Evolutionary conservation across 1,140 invertebrate genomes (phyloP).

Genomic region (Aphelinus atriplicis): DNA sequence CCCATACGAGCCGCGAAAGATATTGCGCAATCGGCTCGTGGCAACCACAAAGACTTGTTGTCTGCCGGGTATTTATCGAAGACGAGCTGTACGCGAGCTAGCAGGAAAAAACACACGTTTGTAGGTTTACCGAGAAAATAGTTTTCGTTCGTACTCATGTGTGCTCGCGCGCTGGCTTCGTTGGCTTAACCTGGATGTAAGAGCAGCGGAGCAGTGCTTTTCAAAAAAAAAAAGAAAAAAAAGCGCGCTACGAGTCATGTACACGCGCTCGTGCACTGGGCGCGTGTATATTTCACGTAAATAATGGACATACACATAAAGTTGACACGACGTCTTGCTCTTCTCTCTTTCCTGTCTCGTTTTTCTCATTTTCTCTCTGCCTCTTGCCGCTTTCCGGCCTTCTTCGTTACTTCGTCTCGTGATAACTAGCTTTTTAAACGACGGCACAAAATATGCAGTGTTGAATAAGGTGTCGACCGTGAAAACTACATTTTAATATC

Average conservation of each 20-base stretch:
- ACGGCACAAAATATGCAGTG: too few relatives aligned
- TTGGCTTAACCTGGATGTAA: slow-evolving; percentile 32
- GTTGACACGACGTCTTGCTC: background rate
- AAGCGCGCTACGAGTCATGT: background rate
- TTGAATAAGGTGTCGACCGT: too few relatives aligned
- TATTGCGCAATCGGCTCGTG: background rate
- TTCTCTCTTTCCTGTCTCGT: background rate
- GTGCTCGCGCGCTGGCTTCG: background rate
- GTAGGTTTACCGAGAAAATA: slow-evolving; percentile 25
- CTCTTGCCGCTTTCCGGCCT: background rate
- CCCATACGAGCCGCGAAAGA: too few relatives aligned
- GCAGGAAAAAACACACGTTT: slow-evolving; percentile 6
- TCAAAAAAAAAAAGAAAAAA: background rate
- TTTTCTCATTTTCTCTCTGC: too few relatives aligned
- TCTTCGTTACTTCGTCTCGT: background rate
- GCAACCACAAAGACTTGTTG: background rate
- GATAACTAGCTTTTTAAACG: too few relatives aligned
- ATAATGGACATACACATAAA: slow-evolving; percentile 9
- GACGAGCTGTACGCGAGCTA: background rate
- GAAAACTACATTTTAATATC: too few relatives aligned
- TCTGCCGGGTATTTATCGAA: slow-evolving; percentile 8
- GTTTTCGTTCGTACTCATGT: background rate
- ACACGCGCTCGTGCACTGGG: background rate
- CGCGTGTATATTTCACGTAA: slow-evolving; percentile 3
- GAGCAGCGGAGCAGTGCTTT: background rate